A percentile compares a stretch with the other conserved stretches of the same genome.
phyloP scores from a whole-genome alignment of 2,888 invertebrate species.

The Trachelus troglodyta region DNA sequence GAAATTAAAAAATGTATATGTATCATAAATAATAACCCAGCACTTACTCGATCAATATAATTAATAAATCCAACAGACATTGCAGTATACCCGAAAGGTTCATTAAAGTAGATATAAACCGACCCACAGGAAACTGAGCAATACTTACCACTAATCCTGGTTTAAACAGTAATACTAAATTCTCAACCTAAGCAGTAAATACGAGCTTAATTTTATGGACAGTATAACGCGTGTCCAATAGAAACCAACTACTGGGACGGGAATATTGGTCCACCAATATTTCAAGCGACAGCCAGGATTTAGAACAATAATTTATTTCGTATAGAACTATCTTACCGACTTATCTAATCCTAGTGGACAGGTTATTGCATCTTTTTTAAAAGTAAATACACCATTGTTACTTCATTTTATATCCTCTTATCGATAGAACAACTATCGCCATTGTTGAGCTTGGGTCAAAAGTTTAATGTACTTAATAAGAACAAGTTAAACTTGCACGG shows the following conservation, averaged over 20 bases:
- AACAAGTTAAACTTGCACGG: background rate
- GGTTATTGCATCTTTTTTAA: slow-evolving; percentile 47
- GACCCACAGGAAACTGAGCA: too few species aligned
- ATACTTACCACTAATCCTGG: too few species aligned
- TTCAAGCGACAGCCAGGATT: slow-evolving; percentile 25
- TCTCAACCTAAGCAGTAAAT: background rate
- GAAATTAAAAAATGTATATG: too few species aligned
- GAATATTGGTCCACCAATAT: background rate
- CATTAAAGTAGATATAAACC: too few species aligned
- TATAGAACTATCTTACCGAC: slow-evolving; percentile 41
- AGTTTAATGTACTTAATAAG: background rate
- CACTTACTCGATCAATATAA: too few species aligned
- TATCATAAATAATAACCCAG: too few species aligned
- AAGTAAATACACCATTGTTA: slow-evolving; percentile 28
- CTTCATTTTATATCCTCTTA: slow-evolving; percentile 21
- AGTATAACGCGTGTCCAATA: background rate
- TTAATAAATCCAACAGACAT: too few species aligned
- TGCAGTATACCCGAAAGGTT: too few species aligned
- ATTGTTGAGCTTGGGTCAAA: slow-evolving; percentile 15
- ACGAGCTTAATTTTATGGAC: slow-evolving; percentile 3
- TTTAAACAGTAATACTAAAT: too few species aligned
- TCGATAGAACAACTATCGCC: slow-evolving; percentile 20
- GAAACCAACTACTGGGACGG: too few species aligned
- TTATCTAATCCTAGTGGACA: slow-evolving; percentile 46
- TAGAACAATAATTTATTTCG: slow-evolving; percentile 54